Evolutionary conservation across 2,888 invertebrate genomes (phyloP), one percentile per base, ranked within the genome.

Genomic region (Orchesella flavescens): DNA sequence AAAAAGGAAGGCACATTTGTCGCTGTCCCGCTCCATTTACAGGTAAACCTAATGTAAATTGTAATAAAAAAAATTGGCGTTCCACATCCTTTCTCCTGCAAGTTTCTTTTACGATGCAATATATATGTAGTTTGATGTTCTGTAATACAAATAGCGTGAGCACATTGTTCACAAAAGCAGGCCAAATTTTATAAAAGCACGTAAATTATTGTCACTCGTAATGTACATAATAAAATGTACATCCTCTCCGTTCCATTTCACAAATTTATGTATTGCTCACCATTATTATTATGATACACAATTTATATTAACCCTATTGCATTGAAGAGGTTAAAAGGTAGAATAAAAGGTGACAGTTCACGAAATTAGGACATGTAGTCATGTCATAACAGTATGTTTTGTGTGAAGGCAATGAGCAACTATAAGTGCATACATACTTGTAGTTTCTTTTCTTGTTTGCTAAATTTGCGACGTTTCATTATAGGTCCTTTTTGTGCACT

Each of bases 401-500:
- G n/a, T n/a, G n/a, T n/a, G n/a, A n/a, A n/a, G n/a, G n/a, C n/a
- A n/a, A n/a, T n/a, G n/a, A n/a, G n/a, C n/a, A n/a, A n/a, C n/a
- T n/a, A n/a, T n/a, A n/a, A n/a, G n/a, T n/a, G n/a, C n/a, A n/a
- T n/a, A n/a, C n/a, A n/a, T n/a, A n/a, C n/a, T n/a, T n/a, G n/a
- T n/a, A n/a, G n/a, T n/a, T n/a, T n/a, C n/a, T n/a, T n/a, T n/a
- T n/a, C n/a, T n/a, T n/a, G n/a, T n/a, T n/a, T n/a, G n/a, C n/a
- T n/a, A n/a, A 34, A 34, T 34, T 34, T 63, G 24, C 13, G 21
- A 61, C 21, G 24, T 2, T 61, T 43, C 44, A 59, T 1, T 90
- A n/a, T n/a, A 94, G 94, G 95, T 49, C 91, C 94, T 86, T 94
- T 95, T 90, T 96, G 95, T 90, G 93, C 94, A 21, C 91, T 94